Evolutionary conservation across 2,113 vertebrate genomes (phyloP).

Genomic region (Phyllostomus hastatus): DNA sequence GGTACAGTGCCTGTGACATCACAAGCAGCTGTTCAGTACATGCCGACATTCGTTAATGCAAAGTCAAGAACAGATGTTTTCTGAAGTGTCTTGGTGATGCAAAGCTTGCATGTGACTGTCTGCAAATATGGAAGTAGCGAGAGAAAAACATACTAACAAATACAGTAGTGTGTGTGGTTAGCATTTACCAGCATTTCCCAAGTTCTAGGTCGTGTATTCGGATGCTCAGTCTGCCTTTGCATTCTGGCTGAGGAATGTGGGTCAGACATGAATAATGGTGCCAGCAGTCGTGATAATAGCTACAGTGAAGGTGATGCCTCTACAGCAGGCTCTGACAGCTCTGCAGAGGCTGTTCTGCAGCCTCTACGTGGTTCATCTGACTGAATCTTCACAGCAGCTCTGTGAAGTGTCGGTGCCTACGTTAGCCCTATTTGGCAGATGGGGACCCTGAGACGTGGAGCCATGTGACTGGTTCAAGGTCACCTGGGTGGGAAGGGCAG

Average conservation of each 20-base stretch:
- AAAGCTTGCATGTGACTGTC: background rate
- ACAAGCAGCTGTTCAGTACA: background rate
- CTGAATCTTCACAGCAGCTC: background rate
- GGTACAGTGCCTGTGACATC: background rate
- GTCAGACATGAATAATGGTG: background rate
- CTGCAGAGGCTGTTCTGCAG: too few relatives aligned
- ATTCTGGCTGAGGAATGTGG: background rate
- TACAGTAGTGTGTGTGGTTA: background rate
- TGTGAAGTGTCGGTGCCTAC: background rate
- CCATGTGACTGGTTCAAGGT: background rate
- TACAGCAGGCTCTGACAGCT: background rate
- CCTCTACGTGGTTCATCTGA: background rate
- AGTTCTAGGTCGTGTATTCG: background rate
- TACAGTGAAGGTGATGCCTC: background rate
- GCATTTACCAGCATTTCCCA: background rate
- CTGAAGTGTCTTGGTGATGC: background rate
- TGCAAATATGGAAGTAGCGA: background rate
- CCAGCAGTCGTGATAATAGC: background rate
- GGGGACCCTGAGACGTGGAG: background rate
- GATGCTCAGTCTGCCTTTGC: background rate
- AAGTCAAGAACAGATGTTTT: background rate
- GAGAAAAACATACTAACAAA: conserved; percentile 46
- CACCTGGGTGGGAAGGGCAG: background rate
- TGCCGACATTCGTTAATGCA: background rate
- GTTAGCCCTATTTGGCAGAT: background rate